A percentile compares a stretch with the other conserved stretches of the same genome.
Evolutionary conservation across 2,888 invertebrate genomes (phyloP).

Genomic region (Coenonympha glycerion): DNA sequence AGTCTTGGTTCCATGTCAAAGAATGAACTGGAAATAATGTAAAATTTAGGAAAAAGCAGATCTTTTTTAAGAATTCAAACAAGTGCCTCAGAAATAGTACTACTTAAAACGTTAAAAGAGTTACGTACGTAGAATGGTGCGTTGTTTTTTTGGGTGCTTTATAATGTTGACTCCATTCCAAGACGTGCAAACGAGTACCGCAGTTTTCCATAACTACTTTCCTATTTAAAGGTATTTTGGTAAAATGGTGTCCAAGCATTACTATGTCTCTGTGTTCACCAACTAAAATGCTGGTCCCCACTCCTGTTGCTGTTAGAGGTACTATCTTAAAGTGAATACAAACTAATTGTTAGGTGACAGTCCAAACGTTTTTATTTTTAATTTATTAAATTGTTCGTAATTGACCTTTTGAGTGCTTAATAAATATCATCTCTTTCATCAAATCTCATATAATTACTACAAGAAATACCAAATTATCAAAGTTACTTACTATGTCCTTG

Average conservation of each 20-base stretch:
- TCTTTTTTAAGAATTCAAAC: too few relatives aligned
- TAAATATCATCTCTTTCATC: too few relatives aligned
- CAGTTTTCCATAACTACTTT: conserved; percentile 72
- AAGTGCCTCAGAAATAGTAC: neutral
- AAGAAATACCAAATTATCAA: neutral
- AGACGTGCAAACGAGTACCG: conserved; percentile 68
- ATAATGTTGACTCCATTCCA: conserved; percentile 71
- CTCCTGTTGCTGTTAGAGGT: conserved; percentile 76
- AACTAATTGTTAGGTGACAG: too few relatives aligned
- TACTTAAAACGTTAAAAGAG: neutral
- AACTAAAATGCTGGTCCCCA: conserved; percentile 80
- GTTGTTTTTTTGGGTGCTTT: conserved; percentile 63
- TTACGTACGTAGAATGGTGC: conserved; percentile 42
- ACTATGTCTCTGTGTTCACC: conserved; percentile 77
- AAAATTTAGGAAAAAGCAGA: too few relatives aligned
- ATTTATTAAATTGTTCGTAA: too few relatives aligned
- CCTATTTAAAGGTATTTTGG: conserved; percentile 62
- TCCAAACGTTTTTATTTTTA: too few relatives aligned
- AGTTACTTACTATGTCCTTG: conserved; percentile 60
- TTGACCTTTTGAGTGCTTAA: too few relatives aligned
- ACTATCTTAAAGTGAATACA: conserved; percentile 41
- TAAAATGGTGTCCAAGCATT: conserved; percentile 79
- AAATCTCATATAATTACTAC: too few relatives aligned
- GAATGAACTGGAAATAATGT: conserved; percentile 46
- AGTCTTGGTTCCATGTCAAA: conserved; percentile 64